Base-by-base conservation (phyloP, 2,888 invertebrate genomes). In the Tetanocera ferruginea region DNA sequence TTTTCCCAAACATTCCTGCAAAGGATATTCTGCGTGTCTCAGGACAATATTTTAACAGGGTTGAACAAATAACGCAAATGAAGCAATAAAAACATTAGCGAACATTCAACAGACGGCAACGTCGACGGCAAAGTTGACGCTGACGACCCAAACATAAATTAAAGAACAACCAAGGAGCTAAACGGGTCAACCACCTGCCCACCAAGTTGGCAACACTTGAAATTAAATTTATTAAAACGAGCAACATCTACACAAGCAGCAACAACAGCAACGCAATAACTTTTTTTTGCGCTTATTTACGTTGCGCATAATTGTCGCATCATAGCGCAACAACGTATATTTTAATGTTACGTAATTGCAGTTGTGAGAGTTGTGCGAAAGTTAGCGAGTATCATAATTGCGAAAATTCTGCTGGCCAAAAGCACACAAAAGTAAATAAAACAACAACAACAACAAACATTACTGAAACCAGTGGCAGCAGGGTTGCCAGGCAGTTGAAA, bases 281-380 rank as follows among this genome's bases (percentile, higher is more conserved):
- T 64, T 31, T 28, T 14, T 64, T 31, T 34, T 25, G 49, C 14
- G 6, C 23, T 28, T 25, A 1, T 62, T 37, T 66, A 19, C 64
- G 17, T 31, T 66, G 64, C 64, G 31, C 34, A 66, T 66, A 66
- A 66, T 66, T 66, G 64, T 66, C 34, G 64, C 64, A 28, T 28
- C 31, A 19, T 66, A 19, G 64, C 34, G 64, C 31, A 66, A 37
- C 37, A 19, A 2, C 55, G 55, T 55, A 55, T 11, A 14, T 25
- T 60, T 60, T 17, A 60, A 60, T 60, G 28, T 60, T 28, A 11
- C 25, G 28, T 60, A 28, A 60, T 60, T 60, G 60, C 60, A 60
- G 28, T 60, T 28, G 2, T n/a, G 8, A 43, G 43, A 43, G 14
- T 43, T 43, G 43, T 43, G 43, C 43, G 8, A 37, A 37, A 37